Evolutionary conservation across 1,140 invertebrate genomes (phyloP).

Genomic region (Lepidurus apus): DNA sequence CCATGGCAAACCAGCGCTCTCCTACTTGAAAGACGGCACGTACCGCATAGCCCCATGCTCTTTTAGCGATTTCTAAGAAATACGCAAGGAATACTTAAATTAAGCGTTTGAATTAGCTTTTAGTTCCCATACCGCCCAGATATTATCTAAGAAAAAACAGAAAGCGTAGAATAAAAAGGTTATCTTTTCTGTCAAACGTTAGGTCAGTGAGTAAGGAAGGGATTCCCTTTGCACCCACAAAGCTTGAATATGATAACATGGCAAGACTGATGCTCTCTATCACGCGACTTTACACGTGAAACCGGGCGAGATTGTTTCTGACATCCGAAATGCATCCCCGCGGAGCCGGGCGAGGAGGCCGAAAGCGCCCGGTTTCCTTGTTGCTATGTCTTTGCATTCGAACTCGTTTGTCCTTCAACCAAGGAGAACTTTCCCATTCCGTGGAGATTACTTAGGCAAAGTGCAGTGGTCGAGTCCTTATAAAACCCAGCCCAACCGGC

Average conservation of each 20-base stretch:
- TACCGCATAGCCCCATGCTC: neutral
- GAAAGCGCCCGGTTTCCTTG: neutral
- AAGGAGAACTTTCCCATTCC: neutral
- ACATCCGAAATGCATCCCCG: too few relatives aligned
- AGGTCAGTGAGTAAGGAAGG: neutral
- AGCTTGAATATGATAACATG: neutral
- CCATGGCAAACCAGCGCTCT: constrained; percentile 48
- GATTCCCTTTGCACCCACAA: constrained; percentile 1
- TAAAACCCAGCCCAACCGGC: neutral
- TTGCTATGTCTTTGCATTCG: neutral
- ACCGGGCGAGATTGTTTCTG: neutral
- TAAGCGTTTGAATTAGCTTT: neutral
- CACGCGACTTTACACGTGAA: neutral
- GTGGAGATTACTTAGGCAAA: too few relatives aligned
- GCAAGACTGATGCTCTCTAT: neutral
- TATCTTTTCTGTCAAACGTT: too few relatives aligned
- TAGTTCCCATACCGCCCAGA: neutral
- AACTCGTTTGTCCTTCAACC: neutral
- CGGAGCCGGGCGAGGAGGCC: too few relatives aligned
- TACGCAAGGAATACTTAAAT: neutral
- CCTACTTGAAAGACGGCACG: neutral
- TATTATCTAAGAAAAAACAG: neutral
- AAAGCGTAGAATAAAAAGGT: neutral
- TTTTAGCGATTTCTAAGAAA: neutral
- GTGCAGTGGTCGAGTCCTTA: neutral